phyloP scores from a whole-genome alignment of 2,113 vertebrate genomes.

The Eretmochelys imbricata region DNA sequence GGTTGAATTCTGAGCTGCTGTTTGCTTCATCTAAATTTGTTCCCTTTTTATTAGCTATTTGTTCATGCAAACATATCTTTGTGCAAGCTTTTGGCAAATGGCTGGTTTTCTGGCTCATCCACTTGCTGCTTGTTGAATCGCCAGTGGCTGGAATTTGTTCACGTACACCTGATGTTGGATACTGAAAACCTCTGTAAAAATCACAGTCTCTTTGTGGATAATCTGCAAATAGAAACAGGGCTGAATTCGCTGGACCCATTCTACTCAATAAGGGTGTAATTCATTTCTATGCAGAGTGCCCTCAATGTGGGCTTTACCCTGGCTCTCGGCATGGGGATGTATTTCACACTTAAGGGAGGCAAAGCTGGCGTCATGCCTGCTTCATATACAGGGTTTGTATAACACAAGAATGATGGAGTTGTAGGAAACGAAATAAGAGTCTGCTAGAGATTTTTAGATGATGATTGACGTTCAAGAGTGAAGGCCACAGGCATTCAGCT shows the following conservation, averaged over 20 bases:
- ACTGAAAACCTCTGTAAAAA: neutral
- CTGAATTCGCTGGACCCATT: neutral
- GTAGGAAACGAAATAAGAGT: neutral
- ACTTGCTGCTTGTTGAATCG: neutral
- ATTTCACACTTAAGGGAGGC: neutral
- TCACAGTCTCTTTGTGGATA: neutral
- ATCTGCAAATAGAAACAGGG: neutral
- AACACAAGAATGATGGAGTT: neutral
- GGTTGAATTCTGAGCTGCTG: neutral
- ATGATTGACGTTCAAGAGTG: neutral
- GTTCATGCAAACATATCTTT: neutral
- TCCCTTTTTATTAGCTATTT: neutral
- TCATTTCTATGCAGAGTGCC: neutral
- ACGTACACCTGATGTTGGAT: neutral
- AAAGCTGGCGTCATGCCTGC: neutral
- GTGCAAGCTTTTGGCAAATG: neutral
- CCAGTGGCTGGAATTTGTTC: constrained; percentile 15
- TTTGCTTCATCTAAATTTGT: neutral
- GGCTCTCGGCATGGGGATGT: neutral
- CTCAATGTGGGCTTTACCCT: neutral
- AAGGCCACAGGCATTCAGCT: neutral
- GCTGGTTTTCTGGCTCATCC: constrained; percentile 28
- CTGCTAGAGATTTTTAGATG: neutral
- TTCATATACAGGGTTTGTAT: neutral
- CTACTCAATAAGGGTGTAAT: neutral